Conservation (phyloP, 2,888 invertebrate genomes). For the Mythimna albipuncta region DNA sequence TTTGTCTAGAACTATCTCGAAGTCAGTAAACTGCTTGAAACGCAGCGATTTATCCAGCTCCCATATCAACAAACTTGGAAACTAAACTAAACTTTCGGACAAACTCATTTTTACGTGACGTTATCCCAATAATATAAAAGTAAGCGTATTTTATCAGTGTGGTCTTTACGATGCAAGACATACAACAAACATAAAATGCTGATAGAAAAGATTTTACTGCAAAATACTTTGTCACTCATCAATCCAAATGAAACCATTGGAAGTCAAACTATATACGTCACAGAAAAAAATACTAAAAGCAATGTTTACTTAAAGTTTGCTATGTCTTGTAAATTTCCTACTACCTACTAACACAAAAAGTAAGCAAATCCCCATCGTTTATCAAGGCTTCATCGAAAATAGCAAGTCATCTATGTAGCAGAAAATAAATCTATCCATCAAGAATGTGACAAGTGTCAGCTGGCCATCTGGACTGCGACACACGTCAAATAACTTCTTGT, state of each 20-base stretch:
- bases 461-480: slow-evolving; percentile 68
- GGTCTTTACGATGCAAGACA: slow-evolving; percentile 44
- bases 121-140: slow-evolving; percentile 76
- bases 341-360: slow-evolving; percentile 18
- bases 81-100: slow-evolving; percentile 71
- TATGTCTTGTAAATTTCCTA: slow-evolving; percentile 58
- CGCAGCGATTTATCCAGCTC: slow-evolving; percentile 79
- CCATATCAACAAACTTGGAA: slow-evolving; percentile 80
- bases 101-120: slow-evolving; percentile 78
- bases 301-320: slow-evolving; percentile 26
- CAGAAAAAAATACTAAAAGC: background rate
- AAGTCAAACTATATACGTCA: background rate
- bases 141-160: slow-evolving; percentile 64
- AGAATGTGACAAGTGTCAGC: slow-evolving; percentile 65
- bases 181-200: slow-evolving; percentile 47
- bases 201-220: slow-evolving; percentile 34
- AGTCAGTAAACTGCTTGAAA: slow-evolving; percentile 78
- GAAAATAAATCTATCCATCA: slow-evolving; percentile 80
- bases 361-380: slow-evolving; percentile 56
- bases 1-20: slow-evolving; percentile 80
- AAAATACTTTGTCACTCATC: slow-evolving; percentile 2
- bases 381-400: slow-evolving; percentile 71
- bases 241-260: slow-evolving; percentile 39
- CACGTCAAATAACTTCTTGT: slow-evolving; percentile 75
- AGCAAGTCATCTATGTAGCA: slow-evolving; percentile 81